Evolutionary conservation across 2,797 vertebrate genomes (phyloP), one percentile per base, ranked within the genome.

Genomic region (Ptychadena robeensis): DNA sequence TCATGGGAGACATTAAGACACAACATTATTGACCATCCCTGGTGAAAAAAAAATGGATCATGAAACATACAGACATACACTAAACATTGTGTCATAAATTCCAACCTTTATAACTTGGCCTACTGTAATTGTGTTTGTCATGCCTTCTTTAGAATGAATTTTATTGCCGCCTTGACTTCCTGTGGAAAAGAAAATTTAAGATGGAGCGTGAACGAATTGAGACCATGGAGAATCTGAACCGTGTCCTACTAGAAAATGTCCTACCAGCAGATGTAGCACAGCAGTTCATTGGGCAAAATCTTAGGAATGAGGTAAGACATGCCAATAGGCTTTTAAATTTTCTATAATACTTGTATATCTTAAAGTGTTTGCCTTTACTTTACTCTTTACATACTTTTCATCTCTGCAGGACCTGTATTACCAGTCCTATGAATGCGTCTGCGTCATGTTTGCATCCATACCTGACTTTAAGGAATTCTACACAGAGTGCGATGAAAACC

Each of bases 391-490:
- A 11, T 57, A 14, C 12, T 11, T 38, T 86, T 22, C 73, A 40
- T 77, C 63, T 40, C 35, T 80, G 44, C 91, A 97, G 96, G 95
- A 97, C 86, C 91, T 97, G 87, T 97, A 97, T 93, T 95, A 96
- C 81, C 93, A 96, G 87, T 97, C 95, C 0, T 96, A 95, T 0
- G 93, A 95, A 69, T 92, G 92, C 0, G 96, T 96, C 78, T 96
- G 96, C 0, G 95, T 97, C 80, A 94, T 97, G 90, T 97, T 97
- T 15, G 96, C 96, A 53, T 97, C 96, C 0, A 92, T 97, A 79
- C 96, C 96, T 0, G 92, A 97, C 88, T 97, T 96, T 81, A 96
- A 97, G 85, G 95, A 96, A 86, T 97, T 96, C 79, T 97, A 97
- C 89, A 95, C 86, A 0, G 96, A 97, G 87, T 95, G 92, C 87